These are phyloP conservation scores for Drosophila rubida DNA, from an alignment of 2,888 invertebrate species.

Conservation along the genomic window DNA sequence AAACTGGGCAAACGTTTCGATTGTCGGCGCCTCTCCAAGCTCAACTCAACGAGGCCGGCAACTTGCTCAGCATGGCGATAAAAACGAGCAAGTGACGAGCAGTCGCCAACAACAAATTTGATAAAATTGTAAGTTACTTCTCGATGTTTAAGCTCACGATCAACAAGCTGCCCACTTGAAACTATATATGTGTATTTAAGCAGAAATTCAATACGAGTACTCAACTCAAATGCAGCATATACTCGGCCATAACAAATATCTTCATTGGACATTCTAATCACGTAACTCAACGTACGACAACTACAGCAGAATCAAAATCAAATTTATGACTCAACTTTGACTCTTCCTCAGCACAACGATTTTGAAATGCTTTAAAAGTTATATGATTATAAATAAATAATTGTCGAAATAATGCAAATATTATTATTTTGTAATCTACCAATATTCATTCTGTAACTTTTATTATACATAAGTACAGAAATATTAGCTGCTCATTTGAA, in stretches of 20 bases:
- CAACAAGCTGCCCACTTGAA: slow-evolving; percentile 25
- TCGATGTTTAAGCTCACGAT: slow-evolving; percentile 33
- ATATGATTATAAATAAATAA: too few relatives aligned
- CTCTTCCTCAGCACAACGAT: not conserved
- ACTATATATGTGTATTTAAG: slow-evolving; percentile 20
- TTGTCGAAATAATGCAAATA: too few relatives aligned
- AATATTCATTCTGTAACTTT: too few relatives aligned
- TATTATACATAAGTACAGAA: too few relatives aligned
- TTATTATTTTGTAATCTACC: too few relatives aligned
- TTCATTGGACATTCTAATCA: slow-evolving; percentile 52
- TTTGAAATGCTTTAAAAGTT: slow-evolving; percentile 2
- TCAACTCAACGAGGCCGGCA: slow-evolving; percentile 48
- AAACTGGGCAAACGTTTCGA: slow-evolving; percentile 48
- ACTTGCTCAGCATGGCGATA: slow-evolving; percentile 61
- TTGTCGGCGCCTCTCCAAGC: slow-evolving; percentile 8
- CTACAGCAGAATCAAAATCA: slow-evolving; percentile 3
- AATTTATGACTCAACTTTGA: slow-evolving; percentile 5
- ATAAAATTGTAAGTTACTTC: slow-evolving; percentile 30
- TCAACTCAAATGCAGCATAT: not conserved
- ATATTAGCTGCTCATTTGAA: not conserved
- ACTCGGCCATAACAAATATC: slow-evolving; percentile 6
- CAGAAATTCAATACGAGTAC: not conserved
- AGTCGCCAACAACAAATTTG: slow-evolving; percentile 15
- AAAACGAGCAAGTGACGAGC: slow-evolving; percentile 33
- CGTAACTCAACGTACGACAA: slow-evolving; percentile 33